Evolutionary conservation across 2,888 invertebrate genomes (phyloP).

Genomic region (Resseliella maxima): DNA sequence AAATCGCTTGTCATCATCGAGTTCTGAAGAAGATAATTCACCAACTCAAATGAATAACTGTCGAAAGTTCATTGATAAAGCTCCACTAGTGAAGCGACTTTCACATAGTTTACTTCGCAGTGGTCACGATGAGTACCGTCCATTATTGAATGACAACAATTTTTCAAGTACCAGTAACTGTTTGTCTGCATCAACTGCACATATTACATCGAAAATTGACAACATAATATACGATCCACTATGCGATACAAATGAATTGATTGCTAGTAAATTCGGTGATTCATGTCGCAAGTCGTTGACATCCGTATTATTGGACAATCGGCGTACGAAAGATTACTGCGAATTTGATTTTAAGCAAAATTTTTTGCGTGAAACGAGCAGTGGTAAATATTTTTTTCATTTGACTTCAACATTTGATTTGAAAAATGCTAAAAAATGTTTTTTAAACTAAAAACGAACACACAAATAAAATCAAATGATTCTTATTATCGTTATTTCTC

Average conservation of each 20-base stretch:
- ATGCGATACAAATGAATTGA: conserved; percentile 72
- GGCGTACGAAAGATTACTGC: neutral
- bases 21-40: conserved; percentile 88
- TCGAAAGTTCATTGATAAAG: conserved; percentile 83
- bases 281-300: conserved; percentile 68
- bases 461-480: conserved; percentile 11
- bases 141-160: conserved; percentile 75
- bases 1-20: conserved; percentile 65
- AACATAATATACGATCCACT: conserved; percentile 79
- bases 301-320: conserved; percentile 61
- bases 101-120: conserved; percentile 79
- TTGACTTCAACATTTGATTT: neutral
- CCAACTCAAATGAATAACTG: conserved; percentile 84
- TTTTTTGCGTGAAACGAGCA: conserved; percentile 67
- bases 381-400: conserved; percentile 63
- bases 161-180: conserved; percentile 68
- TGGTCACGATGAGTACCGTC: conserved; percentile 80
- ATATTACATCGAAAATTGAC: conserved; percentile 67
- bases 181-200: conserved; percentile 72
- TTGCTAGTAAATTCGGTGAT: conserved; percentile 67
- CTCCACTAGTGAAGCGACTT: conserved; percentile 80
- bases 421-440: neutral
- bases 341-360: conserved; percentile 66
- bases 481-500: neutral
- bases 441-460: neutral